Conservation (phyloP, 2,888 invertebrate genomes). For the Carterocephalus palaemon region DNA sequence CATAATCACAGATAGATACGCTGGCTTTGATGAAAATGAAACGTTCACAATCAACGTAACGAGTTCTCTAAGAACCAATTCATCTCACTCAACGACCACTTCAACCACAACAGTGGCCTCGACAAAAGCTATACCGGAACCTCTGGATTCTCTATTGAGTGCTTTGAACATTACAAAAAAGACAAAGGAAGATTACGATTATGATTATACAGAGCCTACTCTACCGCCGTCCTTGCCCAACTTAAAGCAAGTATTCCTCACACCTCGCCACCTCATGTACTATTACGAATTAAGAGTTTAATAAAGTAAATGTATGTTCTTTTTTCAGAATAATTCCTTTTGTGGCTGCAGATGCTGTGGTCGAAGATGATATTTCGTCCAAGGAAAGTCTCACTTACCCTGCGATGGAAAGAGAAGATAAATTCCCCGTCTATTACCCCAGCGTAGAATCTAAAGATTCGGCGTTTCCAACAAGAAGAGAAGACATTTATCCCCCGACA, state of each 20-base stretch:
- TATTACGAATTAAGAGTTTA: neutral
- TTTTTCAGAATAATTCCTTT: conserved; percentile 89
- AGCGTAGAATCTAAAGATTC: conserved; percentile 43
- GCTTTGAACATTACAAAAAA: conserved; percentile 74
- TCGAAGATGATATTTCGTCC: conserved; percentile 71
- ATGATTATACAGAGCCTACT: conserved; percentile 84
- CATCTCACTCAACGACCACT: conserved; percentile 43
- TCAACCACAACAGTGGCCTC: conserved; percentile 40
- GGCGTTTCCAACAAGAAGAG: conserved; percentile 48
- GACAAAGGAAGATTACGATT: conserved; percentile 81
- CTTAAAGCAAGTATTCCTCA: conserved; percentile 79
- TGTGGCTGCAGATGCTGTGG: conserved; percentile 90
- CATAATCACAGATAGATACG: conserved; percentile 63
- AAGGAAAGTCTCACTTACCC: conserved; percentile 58
- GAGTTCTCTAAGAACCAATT: conserved; percentile 70
- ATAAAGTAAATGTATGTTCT: neutral
- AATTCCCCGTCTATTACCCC: conserved; percentile 67
- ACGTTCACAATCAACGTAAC: conserved; percentile 79
- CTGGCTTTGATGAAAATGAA: conserved; percentile 71
- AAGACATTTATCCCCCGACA: conserved; percentile 56
- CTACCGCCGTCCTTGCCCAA: conserved; percentile 91
- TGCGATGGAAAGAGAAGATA: conserved; percentile 58
- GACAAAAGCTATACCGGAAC: conserved; percentile 50
- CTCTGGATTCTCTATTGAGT: conserved; percentile 51
- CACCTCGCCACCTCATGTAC: too few relatives aligned